phyloP scores from a whole-genome alignment of 92 coral and sea anemone species.

The Parazoanthus atlanticus region DNA sequence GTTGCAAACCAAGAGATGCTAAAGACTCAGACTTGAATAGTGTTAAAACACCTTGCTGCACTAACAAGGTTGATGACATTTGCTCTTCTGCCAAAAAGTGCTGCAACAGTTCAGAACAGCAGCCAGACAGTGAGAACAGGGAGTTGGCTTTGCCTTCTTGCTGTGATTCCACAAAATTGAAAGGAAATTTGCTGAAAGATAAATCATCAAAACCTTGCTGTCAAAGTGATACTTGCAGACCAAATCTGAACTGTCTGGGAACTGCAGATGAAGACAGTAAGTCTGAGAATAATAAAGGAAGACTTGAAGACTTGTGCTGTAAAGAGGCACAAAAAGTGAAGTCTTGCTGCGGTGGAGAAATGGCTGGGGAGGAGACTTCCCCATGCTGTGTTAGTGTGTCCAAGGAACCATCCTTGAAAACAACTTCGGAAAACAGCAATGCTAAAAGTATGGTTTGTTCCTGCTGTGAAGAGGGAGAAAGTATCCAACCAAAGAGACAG shows the following conservation, averaged over 20 bases:
- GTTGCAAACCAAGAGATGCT: neutral
- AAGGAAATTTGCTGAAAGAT: neutral
- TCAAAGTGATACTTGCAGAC: neutral
- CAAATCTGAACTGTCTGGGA: neutral
- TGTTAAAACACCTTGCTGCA: neutral
- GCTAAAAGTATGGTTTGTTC: neutral
- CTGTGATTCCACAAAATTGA: neutral
- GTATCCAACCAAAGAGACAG: neutral
- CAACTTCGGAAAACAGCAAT: neutral
- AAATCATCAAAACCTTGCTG: slow-evolving; percentile 4
- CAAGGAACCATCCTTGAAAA: neutral
- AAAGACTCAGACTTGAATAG: neutral
- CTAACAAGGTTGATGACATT: neutral
- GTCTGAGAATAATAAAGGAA: neutral
- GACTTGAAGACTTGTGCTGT: neutral
- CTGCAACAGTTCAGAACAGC: neutral
- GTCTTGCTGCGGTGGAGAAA: neutral
- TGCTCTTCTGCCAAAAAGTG: neutral
- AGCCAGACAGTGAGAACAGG: neutral
- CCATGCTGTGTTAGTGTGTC: slow-evolving; percentile 3
- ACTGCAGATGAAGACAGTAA: neutral
- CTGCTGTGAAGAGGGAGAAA: slow-evolving; percentile 1
- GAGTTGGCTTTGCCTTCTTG: neutral
- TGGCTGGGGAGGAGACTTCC: neutral
- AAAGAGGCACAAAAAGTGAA: neutral